phyloP scores from a whole-genome alignment of 1,140 invertebrate species.

The Solenopsis fugax region DNA sequence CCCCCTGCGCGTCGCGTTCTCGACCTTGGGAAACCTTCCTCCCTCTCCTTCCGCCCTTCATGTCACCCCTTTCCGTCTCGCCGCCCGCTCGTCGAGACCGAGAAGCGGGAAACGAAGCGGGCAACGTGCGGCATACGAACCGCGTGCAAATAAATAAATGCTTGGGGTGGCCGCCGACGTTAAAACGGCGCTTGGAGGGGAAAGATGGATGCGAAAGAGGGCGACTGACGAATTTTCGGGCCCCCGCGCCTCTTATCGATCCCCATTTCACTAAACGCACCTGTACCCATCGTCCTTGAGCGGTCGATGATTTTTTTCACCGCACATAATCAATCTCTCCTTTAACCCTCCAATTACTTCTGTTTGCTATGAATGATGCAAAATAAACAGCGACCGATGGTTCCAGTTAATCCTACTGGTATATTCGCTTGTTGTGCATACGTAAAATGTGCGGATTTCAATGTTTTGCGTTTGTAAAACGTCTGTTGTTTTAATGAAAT shows the following conservation, averaged over 20 bases:
- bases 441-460: background rate
- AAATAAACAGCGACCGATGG: constrained; percentile 18
- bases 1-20: constrained; percentile 15
- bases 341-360: constrained; percentile 39
- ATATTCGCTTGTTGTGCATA: background rate
- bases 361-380: constrained; percentile 49
- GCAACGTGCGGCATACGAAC: constrained; percentile 73
- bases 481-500: constrained; percentile 17
- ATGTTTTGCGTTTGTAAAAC: background rate
- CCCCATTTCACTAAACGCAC: constrained; percentile 38
- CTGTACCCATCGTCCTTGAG: constrained; percentile 35
- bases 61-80: background rate
- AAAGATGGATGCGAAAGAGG: constrained; percentile 36
- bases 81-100: background rate
- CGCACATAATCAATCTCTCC: constrained; percentile 40
- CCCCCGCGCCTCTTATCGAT: constrained; percentile 53
- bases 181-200: constrained; percentile 29
- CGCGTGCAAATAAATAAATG: constrained; percentile 81
- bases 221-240: constrained; percentile 47
- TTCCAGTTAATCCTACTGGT: constrained; percentile 1
- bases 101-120: constrained; percentile 29
- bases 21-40: constrained; percentile 38
- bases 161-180: constrained; percentile 61
- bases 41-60: background rate
- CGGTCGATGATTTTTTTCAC: constrained; percentile 49